These are phyloP conservation scores for Monomorium pharaonis DNA, from an alignment of 1,140 invertebrate genomes.

Conservation along the genomic window DNA sequence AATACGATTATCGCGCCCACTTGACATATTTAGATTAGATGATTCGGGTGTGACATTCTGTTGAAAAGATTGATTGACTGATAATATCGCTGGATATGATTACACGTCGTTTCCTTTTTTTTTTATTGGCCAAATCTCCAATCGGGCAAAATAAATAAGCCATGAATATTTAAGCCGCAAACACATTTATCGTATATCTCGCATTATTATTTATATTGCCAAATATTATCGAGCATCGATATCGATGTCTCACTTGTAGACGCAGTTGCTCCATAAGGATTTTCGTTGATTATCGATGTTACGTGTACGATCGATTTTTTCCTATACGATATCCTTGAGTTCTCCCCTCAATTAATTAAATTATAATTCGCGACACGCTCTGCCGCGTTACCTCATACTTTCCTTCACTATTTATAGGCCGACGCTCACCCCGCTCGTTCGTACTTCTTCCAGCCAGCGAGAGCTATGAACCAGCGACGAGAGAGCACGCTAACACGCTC, in stretches of 20 bases:
- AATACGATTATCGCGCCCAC: background rate
- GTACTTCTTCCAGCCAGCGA: conserved; percentile 59
- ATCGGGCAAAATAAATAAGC: background rate
- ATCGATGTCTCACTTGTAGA: conserved; percentile 1
- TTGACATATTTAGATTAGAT: conserved; percentile 51
- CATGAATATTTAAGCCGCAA: conserved; percentile 29
- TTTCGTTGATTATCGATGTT: background rate
- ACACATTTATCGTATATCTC: background rate
- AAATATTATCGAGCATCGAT: background rate
- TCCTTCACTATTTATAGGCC: conserved; percentile 78
- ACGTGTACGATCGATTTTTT: background rate
- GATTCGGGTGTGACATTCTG: background rate
- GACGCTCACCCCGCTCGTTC: conserved; percentile 56
- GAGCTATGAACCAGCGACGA: conserved; percentile 69
- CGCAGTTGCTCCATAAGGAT: background rate
- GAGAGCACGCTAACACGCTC: conserved; percentile 28
- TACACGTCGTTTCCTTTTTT: background rate
- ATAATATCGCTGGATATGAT: background rate
- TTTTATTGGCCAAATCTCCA: background rate
- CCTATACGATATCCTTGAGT: too few species aligned
- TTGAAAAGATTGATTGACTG: conserved; percentile 39
- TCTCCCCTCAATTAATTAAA: too few species aligned
- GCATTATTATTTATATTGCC: background rate
- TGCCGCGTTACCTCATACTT: conserved; percentile 75
- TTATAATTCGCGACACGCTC: conserved; percentile 77